Base-by-base conservation (phyloP, 2,888 invertebrate genomes). In the Esperia sulphurella region DNA sequence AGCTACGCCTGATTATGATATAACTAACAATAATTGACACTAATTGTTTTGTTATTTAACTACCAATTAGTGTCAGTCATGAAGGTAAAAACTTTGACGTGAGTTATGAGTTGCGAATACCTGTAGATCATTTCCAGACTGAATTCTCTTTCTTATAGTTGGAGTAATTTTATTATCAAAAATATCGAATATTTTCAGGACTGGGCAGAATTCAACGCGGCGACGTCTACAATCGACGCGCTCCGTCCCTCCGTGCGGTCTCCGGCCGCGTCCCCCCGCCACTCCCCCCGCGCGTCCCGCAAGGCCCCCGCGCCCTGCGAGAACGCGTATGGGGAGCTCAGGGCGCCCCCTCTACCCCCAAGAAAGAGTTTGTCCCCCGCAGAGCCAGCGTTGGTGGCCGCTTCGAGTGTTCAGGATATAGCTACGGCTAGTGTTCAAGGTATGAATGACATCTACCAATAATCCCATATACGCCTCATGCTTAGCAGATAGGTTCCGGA, bases 181-280 rank as follows among this genome's bases (percentile, higher is more conserved):
- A 21, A 21, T 5, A 21, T 13, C 49, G 5, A 21, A 21, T 5
- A 21, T 13, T 50, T 43, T 3, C 68, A 92, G 92, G 92, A 92
- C 55, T 92, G 92, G 81, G 84, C 85, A 10, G 92, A 91, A 52
- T 92, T 92, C 81, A 92, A 92, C 77, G 92, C 92, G 10, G 92
- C 92, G 0, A 92, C 92, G 1, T 92, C 92, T 2, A 91, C 91
- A 0, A 90, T 92, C 51, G 92, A 90, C 58, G 92, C 90, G 2
- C 76, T 92, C 0, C 77, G 88, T 0, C 87, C 87, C 0, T 73
- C 76, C 0, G 80, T 75, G 0, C 87, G 92, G 0, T 92, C 92
- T 38, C 92, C 92, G 7, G 87, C 84, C 13, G 90, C 91, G 0
- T 92, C 92, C 0, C 92, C 92, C 0, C 84, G 92, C 0, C 82